A percentile compares a stretch with the other conserved stretches of the same genome.
These are phyloP conservation scores for Enteromius fasciolatus DNA, from an alignment of 2,797 vertebrate genomes.

Conservation along the genomic window DNA sequence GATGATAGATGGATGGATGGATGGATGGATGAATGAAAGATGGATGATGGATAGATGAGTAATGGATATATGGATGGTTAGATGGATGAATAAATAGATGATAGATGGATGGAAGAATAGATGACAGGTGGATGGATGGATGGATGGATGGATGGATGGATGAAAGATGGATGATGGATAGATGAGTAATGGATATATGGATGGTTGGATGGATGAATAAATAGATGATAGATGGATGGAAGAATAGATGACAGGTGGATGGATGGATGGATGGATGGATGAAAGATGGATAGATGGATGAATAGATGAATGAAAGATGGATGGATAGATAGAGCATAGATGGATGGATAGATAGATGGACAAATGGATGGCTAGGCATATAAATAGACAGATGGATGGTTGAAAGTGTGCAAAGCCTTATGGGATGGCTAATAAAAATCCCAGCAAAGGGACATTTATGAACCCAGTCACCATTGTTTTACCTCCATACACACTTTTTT, in stretches of 20 bases:
- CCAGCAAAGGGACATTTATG: background rate
- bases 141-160: background rate
- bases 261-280: background rate
- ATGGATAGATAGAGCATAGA: background rate
- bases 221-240: background rate
- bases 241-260: background rate
- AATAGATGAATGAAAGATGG: too few relatives aligned
- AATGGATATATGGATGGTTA: too few relatives aligned
- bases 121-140: too few relatives aligned
- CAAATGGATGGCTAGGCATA: background rate
- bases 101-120: too few relatives aligned
- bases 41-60: accelerated
- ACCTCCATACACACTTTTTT: background rate
- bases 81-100: too few relatives aligned
- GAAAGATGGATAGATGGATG: too few relatives aligned
- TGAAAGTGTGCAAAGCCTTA: background rate
- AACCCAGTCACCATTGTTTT: conserved; percentile 2
- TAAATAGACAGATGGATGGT: background rate
- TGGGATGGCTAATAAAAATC: background rate
- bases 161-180: too few relatives aligned
- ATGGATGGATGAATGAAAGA: background rate
- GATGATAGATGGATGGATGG: too few relatives aligned
- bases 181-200: too few relatives aligned
- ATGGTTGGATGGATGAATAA: background rate
- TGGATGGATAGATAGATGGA: background rate